Conservation (phyloP, 2,888 invertebrate species). For the Euplexia lucipara region DNA sequence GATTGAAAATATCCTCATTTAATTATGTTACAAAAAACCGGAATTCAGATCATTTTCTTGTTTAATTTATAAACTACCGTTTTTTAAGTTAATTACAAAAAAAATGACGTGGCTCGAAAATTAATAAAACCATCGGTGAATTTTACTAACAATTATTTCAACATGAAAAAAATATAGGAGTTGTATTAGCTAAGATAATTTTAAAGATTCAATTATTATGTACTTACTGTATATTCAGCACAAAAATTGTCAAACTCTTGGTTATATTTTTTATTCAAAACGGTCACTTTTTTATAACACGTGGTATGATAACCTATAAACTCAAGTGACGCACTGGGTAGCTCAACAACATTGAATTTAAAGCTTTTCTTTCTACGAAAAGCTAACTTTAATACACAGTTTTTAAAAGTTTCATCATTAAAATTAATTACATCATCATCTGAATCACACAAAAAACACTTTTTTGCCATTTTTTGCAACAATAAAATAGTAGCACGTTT, state of each 20-base stretch:
- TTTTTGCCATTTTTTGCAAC: too few species aligned
- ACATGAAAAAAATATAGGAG: too few species aligned
- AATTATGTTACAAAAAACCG: not conserved
- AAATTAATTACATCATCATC: too few species aligned
- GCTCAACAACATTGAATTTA: too few species aligned
- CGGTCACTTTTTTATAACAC: slow-evolving; percentile 49
- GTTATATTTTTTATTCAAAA: slow-evolving; percentile 47
- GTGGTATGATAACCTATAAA: not conserved
- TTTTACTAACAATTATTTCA: slow-evolving; percentile 19
- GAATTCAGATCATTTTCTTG: slow-evolving; percentile 4
- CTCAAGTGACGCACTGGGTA: not conserved
- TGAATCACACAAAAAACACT: too few species aligned
- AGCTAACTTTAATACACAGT: too few species aligned
- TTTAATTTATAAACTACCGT: not conserved
- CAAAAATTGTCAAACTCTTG: slow-evolving; percentile 50
- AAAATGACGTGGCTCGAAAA: not conserved
- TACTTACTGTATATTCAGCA: slow-evolving; percentile 49
- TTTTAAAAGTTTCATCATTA: too few species aligned
- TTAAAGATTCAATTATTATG: slow-evolving; percentile 50
- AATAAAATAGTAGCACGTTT: too few species aligned
- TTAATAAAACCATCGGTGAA: not conserved
- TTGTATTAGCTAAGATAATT: slow-evolving; percentile 40
- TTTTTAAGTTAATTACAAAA: slow-evolving; percentile 6
- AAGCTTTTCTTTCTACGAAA: too few species aligned
- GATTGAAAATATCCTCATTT: not conserved